Percentiles rank a stretch among this genome's conserved stretches.
These are phyloP conservation scores for Tursiops truncatus DNA, from an alignment of 2,113 vertebrate genomes.

Conservation along the genomic window DNA sequence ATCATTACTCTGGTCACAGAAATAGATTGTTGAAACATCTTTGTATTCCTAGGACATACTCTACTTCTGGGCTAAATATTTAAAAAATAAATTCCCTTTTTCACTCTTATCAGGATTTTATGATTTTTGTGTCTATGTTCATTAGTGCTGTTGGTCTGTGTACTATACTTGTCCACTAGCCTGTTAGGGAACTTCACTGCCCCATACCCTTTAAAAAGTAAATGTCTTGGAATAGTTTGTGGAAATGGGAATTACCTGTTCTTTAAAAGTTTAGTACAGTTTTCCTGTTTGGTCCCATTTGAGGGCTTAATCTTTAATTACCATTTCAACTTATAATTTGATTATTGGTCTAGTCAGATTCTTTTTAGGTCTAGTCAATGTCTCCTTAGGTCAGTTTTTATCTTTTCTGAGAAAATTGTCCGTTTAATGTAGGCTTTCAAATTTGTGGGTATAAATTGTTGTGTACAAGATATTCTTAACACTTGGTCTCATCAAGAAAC, in stretches of 20 bases:
- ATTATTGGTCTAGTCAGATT: neutral
- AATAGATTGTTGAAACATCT: neutral
- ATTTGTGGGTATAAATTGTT: neutral
- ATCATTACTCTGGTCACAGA: neutral
- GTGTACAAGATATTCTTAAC: neutral
- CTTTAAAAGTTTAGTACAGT: neutral
- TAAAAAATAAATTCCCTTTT: neutral
- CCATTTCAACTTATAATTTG: neutral
- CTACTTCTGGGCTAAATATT: neutral
- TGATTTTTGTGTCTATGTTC: neutral
- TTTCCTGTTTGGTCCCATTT: neutral
- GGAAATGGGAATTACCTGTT: neutral
- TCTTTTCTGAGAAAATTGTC: conserved; percentile 2
- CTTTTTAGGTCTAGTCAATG: neutral
- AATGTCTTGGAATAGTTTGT: neutral
- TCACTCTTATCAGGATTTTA: neutral
- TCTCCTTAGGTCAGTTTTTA: conserved; percentile 4
- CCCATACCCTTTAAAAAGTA: neutral
- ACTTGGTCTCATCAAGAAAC: neutral
- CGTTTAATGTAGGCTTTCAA: neutral
- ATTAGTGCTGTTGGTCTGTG: neutral
- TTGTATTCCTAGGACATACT: neutral
- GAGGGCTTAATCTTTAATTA: conserved; percentile 1
- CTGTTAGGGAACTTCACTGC: neutral
- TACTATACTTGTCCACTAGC: neutral